Evolutionary conservation across 2,888 invertebrate species (phyloP).

Genomic region (Phalera bucephala): DNA sequence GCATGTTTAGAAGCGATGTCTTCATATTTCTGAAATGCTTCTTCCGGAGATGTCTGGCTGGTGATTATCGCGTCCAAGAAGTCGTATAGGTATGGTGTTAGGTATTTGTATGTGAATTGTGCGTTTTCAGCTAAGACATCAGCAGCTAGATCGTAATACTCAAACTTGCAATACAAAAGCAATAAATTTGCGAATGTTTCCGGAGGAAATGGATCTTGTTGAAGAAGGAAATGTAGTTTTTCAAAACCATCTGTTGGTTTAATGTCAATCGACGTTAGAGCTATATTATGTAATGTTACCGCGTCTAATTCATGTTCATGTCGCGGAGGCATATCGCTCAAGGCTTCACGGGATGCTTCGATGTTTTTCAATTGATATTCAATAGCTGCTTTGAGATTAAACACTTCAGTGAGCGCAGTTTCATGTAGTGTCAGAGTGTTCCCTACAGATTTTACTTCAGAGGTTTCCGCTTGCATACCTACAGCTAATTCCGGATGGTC

Average conservation of each 20-base stretch:
- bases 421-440: conserved; percentile 96
- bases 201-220: conserved; percentile 97
- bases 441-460: conserved; percentile 96
- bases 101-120: conserved; percentile 96
- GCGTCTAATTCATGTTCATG: conserved; percentile 99
- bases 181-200: conserved; percentile 98
- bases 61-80: conserved; percentile 98
- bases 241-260: conserved; percentile 97
- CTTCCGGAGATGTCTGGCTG: conserved; percentile 97
- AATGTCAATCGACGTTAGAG: conserved; percentile 92
- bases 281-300: conserved; percentile 98
- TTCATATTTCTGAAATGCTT: conserved; percentile 97
- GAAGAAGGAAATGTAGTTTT: conserved; percentile 91
- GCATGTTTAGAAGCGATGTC: conserved; percentile 96
- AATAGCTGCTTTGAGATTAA: conserved; percentile 98
- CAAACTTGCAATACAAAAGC: conserved; percentile 97
- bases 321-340: conserved; percentile 95
- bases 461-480: conserved; percentile 97
- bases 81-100: conserved; percentile 96
- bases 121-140: conserved; percentile 99
- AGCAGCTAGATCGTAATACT: conserved; percentile 98
- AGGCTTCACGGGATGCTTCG: conserved; percentile 93
- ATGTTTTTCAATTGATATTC: conserved; percentile 92
- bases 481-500: conserved; percentile 99
- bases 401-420: conserved; percentile 98